Percentiles rank a stretch among this genome's conserved stretches.
Evolutionary conservation across 2,888 invertebrate genomes (phyloP).

Genomic region (Microplitis manilae): DNA sequence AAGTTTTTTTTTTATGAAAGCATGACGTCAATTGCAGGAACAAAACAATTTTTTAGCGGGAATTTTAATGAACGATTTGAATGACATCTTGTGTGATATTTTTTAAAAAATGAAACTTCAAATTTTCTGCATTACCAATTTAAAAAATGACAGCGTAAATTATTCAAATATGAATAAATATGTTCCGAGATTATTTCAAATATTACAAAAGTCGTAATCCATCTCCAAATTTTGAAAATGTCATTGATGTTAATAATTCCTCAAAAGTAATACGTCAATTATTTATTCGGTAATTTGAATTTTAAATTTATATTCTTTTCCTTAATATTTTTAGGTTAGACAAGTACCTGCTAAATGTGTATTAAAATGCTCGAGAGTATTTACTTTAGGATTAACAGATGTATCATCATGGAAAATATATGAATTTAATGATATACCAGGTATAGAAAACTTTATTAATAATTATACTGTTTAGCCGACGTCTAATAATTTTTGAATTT

Average conservation of each 20-base stretch:
- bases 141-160: conserved; percentile 54
- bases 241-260: conserved; percentile 75
- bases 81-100: too few species aligned
- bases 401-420: conserved; percentile 78
- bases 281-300: conserved; percentile 5
- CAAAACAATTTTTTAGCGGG: too few species aligned
- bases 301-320: not conserved
- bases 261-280: conserved; percentile 51
- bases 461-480: too few species aligned
- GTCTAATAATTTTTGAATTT: too few species aligned
- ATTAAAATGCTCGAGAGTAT: conserved; percentile 26
- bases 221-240: conserved; percentile 77
- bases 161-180: conserved; percentile 54
- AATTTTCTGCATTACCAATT: not conserved
- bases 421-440: conserved; percentile 77
- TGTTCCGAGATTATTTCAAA: conserved; percentile 84
- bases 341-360: conserved; percentile 47
- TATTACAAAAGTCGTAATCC: conserved; percentile 83
- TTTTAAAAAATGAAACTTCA: too few species aligned
- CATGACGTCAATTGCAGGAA: too few species aligned
- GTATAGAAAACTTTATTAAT: conserved; percentile 56
- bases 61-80: too few species aligned
- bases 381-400: conserved; percentile 71
- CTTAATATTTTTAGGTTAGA: conserved; percentile 64
- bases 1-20: too few species aligned